A percentile compares a stretch with the other conserved stretches of the same genome.
phyloP scores from a whole-genome alignment of 1,140 invertebrate species.

The Caenorhabditis brenneri region DNA sequence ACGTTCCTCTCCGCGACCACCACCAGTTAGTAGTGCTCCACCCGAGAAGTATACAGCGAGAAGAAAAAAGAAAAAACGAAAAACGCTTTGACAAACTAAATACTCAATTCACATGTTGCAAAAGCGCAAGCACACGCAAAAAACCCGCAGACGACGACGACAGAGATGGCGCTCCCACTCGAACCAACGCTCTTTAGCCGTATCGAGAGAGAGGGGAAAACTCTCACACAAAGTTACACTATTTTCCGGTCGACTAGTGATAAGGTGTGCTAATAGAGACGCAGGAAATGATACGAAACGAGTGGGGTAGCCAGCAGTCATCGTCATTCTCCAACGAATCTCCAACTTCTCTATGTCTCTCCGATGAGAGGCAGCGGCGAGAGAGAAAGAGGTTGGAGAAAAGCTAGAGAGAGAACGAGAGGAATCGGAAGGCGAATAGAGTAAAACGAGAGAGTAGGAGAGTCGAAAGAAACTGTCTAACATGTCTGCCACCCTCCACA shows the following conservation, averaged over 20 bases:
- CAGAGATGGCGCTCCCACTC: conserved; percentile 23
- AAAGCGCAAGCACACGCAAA: conserved; percentile 33
- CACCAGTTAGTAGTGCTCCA: too few relatives aligned
- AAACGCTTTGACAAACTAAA: conserved; percentile 42
- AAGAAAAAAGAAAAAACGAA: background rate
- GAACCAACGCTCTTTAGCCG: conserved; percentile 30
- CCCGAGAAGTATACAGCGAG: background rate
- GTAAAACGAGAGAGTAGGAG: background rate
- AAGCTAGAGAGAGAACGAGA: too few relatives aligned
- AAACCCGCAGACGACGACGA: background rate
- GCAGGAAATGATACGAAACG: background rate
- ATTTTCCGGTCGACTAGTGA: background rate
- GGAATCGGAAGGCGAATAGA: background rate
- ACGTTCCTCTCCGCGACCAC: background rate
- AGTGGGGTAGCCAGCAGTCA: background rate
- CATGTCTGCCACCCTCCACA: background rate
- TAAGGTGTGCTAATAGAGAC: conserved; percentile 6
- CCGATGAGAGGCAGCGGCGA: background rate
- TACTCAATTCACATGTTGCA: conserved; percentile 41
- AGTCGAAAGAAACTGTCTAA: background rate
- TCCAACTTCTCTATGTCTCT: background rate
- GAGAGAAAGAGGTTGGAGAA: background rate
- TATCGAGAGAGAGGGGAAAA: background rate
- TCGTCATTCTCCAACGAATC: background rate
- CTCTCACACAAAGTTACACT: background rate